Conservation (phyloP, 2,797 vertebrate species). For the Eleutherodactylus coqui region DNA sequence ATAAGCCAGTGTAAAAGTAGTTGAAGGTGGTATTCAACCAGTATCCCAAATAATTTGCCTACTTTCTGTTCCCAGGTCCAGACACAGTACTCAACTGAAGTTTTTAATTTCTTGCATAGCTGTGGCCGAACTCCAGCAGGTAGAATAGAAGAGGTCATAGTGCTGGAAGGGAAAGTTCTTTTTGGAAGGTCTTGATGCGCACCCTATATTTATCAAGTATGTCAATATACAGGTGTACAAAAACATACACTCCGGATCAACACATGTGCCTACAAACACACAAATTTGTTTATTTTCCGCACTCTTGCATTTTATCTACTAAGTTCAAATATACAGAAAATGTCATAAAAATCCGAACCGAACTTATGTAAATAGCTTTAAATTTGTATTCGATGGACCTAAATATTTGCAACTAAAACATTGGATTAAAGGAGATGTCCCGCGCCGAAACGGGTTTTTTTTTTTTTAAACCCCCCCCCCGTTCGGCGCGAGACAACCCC, state of each 20-base stretch:
- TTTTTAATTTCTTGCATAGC: background rate
- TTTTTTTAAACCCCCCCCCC: no score
- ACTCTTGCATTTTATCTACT: background rate
- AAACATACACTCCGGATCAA: background rate
- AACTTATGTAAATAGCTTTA: background rate
- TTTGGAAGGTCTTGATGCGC: background rate
- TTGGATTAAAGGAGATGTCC: no score
- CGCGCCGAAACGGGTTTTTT: no score
- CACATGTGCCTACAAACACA: background rate
- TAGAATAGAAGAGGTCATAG: background rate
- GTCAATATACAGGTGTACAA: background rate
- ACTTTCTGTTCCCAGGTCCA: background rate
- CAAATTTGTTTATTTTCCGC: background rate
- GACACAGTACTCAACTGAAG: background rate
- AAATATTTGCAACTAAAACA: conserved; percentile 45
- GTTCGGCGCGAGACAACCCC: no score
- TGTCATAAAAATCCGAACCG: background rate
- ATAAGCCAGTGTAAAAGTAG: no score
- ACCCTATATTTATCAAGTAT: background rate
- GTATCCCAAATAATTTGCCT: background rate
- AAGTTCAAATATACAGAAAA: background rate
- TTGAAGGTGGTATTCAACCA: background rate
- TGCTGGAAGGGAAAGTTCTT: background rate
- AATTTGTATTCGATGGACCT: background rate
- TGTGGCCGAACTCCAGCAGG: background rate